Evolutionary conservation across 2,797 vertebrate genomes (phyloP).

Genomic region (Bradypus variegatus): DNA sequence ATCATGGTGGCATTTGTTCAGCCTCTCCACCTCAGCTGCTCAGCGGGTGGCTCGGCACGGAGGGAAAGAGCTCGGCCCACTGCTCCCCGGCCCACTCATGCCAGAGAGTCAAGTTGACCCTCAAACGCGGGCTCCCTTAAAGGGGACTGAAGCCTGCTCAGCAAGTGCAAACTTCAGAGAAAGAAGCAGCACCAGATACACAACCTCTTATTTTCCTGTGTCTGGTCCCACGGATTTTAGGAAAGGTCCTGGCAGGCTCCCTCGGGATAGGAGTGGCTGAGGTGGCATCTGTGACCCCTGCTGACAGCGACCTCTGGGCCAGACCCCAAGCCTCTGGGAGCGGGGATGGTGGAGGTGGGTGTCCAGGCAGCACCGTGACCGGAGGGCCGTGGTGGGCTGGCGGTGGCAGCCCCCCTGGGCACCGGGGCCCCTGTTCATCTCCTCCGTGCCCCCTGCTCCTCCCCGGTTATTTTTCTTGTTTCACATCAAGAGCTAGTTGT

Average conservation of each 20-base stretch:
- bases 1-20: neutral
- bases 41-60: neutral
- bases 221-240: neutral
- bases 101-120: neutral
- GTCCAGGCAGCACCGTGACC: neutral
- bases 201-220: fast-evolving
- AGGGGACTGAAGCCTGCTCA: neutral
- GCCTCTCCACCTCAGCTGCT: neutral
- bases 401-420: neutral
- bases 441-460: too few relatives aligned
- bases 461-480: neutral
- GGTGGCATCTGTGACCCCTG: neutral
- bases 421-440: fast-evolving
- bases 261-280: fast-evolving
- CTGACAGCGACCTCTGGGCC: neutral
- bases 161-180: neutral
- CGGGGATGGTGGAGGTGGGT: neutral
- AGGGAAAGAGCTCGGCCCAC: neutral
- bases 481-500: neutral
- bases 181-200: too few relatives aligned
- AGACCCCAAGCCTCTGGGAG: neutral
- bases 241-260: neutral
- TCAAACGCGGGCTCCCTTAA: neutral
- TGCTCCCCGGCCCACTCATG: neutral
- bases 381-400: neutral